Percentiles rank a stretch among this genome's conserved stretches.
Evolutionary conservation across 2,797 vertebrate species (phyloP).

Genomic region (Poeciliopsis infans): DNA sequence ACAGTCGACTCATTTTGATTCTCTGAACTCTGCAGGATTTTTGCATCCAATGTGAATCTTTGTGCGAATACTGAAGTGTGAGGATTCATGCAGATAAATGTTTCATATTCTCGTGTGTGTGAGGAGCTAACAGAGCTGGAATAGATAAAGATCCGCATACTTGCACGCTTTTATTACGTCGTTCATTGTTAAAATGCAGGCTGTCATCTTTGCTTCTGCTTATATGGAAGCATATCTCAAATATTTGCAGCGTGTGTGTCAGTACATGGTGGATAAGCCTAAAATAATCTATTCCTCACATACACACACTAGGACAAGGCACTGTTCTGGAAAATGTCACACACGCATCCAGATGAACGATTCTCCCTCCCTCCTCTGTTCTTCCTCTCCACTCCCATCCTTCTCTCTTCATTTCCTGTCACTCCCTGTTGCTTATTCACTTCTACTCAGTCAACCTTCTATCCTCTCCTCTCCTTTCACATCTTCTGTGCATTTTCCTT

Average conservation of each 20-base stretch:
- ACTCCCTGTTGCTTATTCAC: neutral
- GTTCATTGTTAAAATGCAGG: slow-evolving; percentile 20
- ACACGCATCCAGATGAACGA: slow-evolving; percentile 14
- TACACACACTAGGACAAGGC: neutral
- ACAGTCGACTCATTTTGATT: neutral
- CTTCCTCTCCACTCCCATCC: neutral
- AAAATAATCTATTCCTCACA: slow-evolving; percentile 24
- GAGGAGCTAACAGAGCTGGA: neutral
- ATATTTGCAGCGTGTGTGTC: slow-evolving; percentile 1
- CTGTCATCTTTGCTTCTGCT: slow-evolving; percentile 27
- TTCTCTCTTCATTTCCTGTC: neutral
- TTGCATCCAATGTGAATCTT: neutral
- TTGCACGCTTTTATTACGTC: neutral
- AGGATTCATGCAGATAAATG: neutral
- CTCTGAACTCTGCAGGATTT: neutral
- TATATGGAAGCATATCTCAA: slow-evolving; percentile 49
- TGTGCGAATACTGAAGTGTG: neutral
- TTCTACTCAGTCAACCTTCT: neutral
- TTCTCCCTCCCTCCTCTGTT: neutral
- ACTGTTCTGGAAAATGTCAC: slow-evolving; percentile 58
- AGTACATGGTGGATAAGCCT: slow-evolving; percentile 35
- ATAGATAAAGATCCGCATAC: neutral
- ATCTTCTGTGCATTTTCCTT: neutral
- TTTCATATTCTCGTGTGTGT: neutral
- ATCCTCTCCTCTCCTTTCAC: neutral